Conservation (phyloP, 2,797 vertebrate genomes). For the Neopelma chrysocephalum region DNA sequence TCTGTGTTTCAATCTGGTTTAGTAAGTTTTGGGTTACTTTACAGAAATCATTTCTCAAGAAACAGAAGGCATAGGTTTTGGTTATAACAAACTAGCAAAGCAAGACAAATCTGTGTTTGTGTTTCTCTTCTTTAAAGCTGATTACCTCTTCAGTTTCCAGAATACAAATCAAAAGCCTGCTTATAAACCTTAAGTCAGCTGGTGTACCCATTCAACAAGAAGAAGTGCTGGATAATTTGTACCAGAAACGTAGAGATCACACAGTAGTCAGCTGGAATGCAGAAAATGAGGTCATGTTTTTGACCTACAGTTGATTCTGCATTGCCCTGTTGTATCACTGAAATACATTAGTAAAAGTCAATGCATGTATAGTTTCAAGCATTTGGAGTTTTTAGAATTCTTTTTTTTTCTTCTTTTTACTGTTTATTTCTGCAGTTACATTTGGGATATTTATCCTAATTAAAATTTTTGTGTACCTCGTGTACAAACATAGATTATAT, state of each 20-base stretch:
- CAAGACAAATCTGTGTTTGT: not conserved
- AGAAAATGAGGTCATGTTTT: conserved; percentile 30
- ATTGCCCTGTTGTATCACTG: not conserved
- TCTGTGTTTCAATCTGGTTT: not conserved
- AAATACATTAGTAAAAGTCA: not conserved
- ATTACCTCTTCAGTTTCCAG: conserved; percentile 37
- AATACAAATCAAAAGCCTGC: not conserved
- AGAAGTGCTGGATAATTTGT: conserved; percentile 29
- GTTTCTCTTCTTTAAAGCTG: conserved; percentile 31
- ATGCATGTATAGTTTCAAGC: not conserved
- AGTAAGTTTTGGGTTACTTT: not conserved
- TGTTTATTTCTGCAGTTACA: not conserved
- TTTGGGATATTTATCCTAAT: not conserved
- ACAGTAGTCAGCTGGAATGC: conserved; percentile 15
- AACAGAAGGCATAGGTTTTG: not conserved
- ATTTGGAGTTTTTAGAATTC: not conserved
- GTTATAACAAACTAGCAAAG: not conserved
- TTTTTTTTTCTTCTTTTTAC: not conserved
- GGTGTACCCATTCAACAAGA: not conserved
- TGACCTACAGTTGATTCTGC: conserved; percentile 26
- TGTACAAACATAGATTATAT: not conserved
- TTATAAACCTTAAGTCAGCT: conserved; percentile 17
- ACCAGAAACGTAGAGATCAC: not conserved
- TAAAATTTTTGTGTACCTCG: not conserved
- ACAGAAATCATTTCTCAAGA: not conserved